These are phyloP conservation scores for Drosophila borborema DNA, from an alignment of 2,888 invertebrate genomes.

Conservation along the genomic window DNA sequence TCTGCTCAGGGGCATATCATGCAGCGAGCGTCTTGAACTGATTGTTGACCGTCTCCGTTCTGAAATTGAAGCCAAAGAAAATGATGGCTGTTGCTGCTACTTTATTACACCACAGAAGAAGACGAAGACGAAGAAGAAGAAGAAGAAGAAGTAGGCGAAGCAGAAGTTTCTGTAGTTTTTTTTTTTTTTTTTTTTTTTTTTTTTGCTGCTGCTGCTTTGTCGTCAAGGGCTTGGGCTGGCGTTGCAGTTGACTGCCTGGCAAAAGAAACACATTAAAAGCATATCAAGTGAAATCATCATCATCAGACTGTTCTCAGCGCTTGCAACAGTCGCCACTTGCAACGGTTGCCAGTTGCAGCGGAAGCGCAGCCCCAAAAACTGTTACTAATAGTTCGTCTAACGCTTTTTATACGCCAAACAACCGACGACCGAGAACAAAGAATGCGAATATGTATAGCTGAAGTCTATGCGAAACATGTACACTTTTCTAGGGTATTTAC, in stretches of 20 bases:
- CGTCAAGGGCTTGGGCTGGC: slow-evolving; percentile 53
- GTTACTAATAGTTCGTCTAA: slow-evolving; percentile 26
- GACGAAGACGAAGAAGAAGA: not conserved
- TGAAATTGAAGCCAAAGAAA: slow-evolving; percentile 77
- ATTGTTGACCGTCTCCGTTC: slow-evolving; percentile 58
- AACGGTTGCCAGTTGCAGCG: slow-evolving; percentile 26
- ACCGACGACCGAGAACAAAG: slow-evolving; percentile 9
- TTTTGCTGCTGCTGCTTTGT: slow-evolving; percentile 42
- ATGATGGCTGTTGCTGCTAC: slow-evolving; percentile 58
- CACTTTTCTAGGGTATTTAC: not conserved
- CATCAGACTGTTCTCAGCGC: slow-evolving; percentile 63
- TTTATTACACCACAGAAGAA: slow-evolving; percentile 67
- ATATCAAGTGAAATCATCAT: slow-evolving; percentile 77
- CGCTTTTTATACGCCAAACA: slow-evolving; percentile 24
- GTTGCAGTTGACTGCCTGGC: slow-evolving; percentile 77
- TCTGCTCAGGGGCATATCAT: slow-evolving; percentile 14
- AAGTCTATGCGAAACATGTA: no score
- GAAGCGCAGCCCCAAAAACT: slow-evolving; percentile 51
- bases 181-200: slow-evolving; percentile 6
- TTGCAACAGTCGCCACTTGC: slow-evolving; percentile 35
- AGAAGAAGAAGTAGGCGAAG: not conserved
- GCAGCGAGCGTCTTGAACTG: slow-evolving; percentile 44
- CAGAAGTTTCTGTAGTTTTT: slow-evolving; percentile 26
- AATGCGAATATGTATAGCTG: not conserved
- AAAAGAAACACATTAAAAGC: slow-evolving; percentile 78